Base-by-base conservation (phyloP, 2,797 vertebrate species). In the Dipus sagitta region DNA sequence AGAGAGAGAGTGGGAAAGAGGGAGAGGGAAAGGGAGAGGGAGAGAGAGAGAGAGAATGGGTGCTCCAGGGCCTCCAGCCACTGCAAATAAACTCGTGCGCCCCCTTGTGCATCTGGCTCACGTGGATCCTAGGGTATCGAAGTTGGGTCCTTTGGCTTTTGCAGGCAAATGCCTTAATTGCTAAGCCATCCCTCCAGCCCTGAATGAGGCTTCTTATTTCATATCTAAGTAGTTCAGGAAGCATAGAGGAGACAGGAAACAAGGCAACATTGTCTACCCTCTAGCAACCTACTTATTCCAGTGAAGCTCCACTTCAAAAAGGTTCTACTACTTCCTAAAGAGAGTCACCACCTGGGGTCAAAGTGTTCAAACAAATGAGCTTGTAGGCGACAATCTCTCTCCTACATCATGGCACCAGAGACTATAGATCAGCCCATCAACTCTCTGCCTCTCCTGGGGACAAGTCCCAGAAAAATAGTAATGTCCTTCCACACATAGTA, bases 401-500 rank as follows among this genome's bases (percentile, higher is more conserved):
- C 30, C n/a, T 70, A 54, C 47, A n/a, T n/a, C 11, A 20, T 1
- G n/a, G 34, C 23, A 12, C 42, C 15, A 75, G 0, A 6, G 54
- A 83, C 38, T 32, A 70, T 15, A 6, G 24, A 3, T 13, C 8
- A 14, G 7, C 13, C 21, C 72, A 47, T 7, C 0, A 24, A 78
- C 28, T 79, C 34, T 67, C 21, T 28, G 8, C 23, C 10, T 82
- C 23, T 94, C 17, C 34, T 24, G 34, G 67, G n/a, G 23, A 67
- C 4, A 23, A 32, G 9, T 75, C 58, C 14, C 10, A 52, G 62
- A 87, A 71, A 65, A 12, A 71, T 0, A 20, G 21, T 38, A 32
- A 13, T 34, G 23, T 67, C 14, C 6, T 18, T 7, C 13, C 60
- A 64, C n/a, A 64, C 13, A 28, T 0, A 1, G 28, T n/a, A 1